phyloP scores from a whole-genome alignment of 2,113 vertebrate species.

The Microcebus ravelobensis region DNA sequence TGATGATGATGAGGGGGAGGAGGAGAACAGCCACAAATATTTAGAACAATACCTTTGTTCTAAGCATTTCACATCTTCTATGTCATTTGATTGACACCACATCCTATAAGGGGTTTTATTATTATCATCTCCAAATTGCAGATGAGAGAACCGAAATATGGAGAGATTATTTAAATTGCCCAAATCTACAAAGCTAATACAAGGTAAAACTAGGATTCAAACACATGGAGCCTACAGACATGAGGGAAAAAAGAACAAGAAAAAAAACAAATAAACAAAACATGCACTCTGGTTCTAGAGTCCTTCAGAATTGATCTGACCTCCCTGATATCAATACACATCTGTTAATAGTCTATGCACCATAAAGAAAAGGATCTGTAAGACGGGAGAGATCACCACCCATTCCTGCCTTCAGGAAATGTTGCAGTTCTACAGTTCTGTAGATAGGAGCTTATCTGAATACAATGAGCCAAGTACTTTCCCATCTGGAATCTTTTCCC shows the following conservation, averaged over 20 bases:
- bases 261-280: too few species aligned
- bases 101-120: background rate
- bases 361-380: background rate
- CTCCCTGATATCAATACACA: background rate
- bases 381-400: background rate
- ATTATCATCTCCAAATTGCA: background rate
- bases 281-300: background rate
- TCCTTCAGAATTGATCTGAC: background rate
- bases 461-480: background rate
- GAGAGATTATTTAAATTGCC: background rate
- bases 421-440: background rate
- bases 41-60: background rate
- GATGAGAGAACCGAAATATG: background rate
- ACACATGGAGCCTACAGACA: too few species aligned
- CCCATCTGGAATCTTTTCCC: background rate
- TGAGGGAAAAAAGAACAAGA: too few species aligned
- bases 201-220: background rate
- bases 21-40: too few species aligned
- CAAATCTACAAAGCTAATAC: background rate
- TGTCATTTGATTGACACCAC: background rate
- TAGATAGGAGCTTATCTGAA: background rate
- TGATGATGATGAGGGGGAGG: background rate
- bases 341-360: background rate
- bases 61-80: background rate
- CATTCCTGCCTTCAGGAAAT: background rate